Conservation (phyloP, 2,113 vertebrate genomes). For the Caloenas nicobarica region DNA sequence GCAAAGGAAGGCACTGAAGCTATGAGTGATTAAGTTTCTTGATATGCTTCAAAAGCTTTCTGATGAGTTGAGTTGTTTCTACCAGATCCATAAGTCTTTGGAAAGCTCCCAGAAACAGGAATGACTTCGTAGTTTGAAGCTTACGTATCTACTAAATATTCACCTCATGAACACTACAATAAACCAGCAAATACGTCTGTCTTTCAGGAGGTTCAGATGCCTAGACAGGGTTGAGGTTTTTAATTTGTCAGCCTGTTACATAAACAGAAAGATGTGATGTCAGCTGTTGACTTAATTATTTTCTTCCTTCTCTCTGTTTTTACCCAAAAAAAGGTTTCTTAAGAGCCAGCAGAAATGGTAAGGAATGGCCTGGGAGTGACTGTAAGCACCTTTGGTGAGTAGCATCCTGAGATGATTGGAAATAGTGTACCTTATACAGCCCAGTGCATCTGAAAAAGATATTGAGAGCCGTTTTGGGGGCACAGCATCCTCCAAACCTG, state of each 20-base stretch:
- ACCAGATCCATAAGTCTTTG: neutral
- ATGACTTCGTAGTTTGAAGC: neutral
- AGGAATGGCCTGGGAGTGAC: neutral
- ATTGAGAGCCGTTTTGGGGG: neutral
- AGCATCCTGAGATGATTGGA: neutral
- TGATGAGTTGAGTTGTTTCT: neutral
- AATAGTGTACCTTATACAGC: neutral
- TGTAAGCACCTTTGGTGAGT: neutral
- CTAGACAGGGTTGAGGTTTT: neutral
- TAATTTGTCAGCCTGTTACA: neutral
- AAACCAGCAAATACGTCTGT: neutral
- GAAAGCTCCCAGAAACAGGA: neutral
- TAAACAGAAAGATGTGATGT: neutral
- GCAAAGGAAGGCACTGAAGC: constrained; percentile 1
- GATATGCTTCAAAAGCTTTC: neutral
- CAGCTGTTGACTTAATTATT: neutral
- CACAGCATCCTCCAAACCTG: neutral
- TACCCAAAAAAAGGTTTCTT: neutral
- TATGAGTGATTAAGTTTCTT: neutral
- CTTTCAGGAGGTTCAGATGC: neutral
- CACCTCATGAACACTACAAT: neutral
- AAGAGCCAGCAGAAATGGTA: neutral
- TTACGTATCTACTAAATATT: neutral
- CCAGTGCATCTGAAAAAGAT: neutral
- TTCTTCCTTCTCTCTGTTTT: neutral